phyloP scores from a whole-genome alignment of 1,140 invertebrate species.

The Papilio xuthus region DNA sequence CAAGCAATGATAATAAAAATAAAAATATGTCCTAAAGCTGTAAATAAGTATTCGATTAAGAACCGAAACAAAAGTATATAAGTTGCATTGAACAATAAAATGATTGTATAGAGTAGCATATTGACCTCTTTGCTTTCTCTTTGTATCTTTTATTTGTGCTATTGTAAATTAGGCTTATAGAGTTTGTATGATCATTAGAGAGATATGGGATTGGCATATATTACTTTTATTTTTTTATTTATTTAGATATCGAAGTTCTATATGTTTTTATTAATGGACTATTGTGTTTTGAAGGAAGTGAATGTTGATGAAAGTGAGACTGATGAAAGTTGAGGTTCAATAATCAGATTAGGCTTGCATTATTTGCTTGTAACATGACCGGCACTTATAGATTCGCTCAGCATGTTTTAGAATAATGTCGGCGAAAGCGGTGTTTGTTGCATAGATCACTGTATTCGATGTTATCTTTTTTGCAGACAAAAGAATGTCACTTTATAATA shows the following conservation, averaged over 20 bases:
- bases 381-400: slow-evolving; percentile 33
- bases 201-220: not conserved
- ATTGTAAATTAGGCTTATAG: not conserved
- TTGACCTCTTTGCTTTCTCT: slow-evolving; percentile 19
- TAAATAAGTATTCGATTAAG: not conserved
- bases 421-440: slow-evolving; percentile 28
- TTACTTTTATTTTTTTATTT: not conserved
- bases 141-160: not conserved
- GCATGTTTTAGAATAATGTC: slow-evolving; percentile 31
- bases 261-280: slow-evolving; percentile 35
- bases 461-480: not conserved
- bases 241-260: slow-evolving; percentile 6
- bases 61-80: slow-evolving; percentile 1
- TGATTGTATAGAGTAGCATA: not conserved
- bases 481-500: not conserved
- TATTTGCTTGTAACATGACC: slow-evolving; percentile 30
- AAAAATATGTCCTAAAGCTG: too few relatives aligned
- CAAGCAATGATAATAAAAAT: too few relatives aligned
- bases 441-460: not conserved
- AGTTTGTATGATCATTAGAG: not conserved
- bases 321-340: slow-evolving; percentile 27
- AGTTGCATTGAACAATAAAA: slow-evolving; percentile 9
- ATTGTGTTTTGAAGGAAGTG: slow-evolving; percentile 22
- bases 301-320: slow-evolving; percentile 26
- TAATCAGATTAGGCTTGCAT: slow-evolving; percentile 32